These are phyloP conservation scores for Philotrypesis tridentata DNA, from an alignment of 1,140 invertebrate species.

Conservation along the genomic window DNA sequence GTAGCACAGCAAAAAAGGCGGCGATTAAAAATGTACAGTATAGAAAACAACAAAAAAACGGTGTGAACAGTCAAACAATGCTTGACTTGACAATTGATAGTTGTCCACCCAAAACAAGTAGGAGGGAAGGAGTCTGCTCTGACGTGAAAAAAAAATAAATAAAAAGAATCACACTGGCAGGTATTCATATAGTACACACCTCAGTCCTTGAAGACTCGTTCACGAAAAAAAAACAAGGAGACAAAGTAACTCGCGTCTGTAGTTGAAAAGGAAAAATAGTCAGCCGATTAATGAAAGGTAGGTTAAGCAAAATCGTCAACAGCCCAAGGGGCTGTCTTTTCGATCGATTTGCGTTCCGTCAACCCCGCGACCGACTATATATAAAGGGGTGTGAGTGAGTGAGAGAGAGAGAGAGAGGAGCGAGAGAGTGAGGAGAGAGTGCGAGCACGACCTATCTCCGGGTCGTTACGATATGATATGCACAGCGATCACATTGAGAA, in stretches of 20 bases:
- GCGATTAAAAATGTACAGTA: too few species aligned
- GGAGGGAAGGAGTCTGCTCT: neutral
- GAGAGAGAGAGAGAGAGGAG: neutral
- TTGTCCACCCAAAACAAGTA: neutral
- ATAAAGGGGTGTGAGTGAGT: neutral
- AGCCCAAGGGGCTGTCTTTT: neutral
- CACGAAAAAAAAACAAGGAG: neutral
- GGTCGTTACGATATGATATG: neutral
- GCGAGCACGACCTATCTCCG: constrained; percentile 6
- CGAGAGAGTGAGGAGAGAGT: neutral
- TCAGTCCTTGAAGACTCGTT: neutral
- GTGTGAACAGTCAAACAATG: too few species aligned
- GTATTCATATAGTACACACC: neutral
- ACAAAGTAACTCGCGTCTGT: neutral
- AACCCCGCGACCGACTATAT: neutral
- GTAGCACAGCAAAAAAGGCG: neutral
- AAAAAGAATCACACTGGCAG: neutral
- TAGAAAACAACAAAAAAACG: too few species aligned
- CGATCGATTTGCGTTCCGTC: constrained; percentile 43
- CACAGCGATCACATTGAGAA: neutral
- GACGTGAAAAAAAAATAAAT: too few species aligned
- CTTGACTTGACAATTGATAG: too few species aligned
- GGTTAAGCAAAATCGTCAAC: constrained; percentile 2
- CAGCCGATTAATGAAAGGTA: neutral
- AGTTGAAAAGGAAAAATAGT: neutral